Base-by-base conservation (phyloP, 2,888 invertebrate species). In the Smittia sp. region DNA sequence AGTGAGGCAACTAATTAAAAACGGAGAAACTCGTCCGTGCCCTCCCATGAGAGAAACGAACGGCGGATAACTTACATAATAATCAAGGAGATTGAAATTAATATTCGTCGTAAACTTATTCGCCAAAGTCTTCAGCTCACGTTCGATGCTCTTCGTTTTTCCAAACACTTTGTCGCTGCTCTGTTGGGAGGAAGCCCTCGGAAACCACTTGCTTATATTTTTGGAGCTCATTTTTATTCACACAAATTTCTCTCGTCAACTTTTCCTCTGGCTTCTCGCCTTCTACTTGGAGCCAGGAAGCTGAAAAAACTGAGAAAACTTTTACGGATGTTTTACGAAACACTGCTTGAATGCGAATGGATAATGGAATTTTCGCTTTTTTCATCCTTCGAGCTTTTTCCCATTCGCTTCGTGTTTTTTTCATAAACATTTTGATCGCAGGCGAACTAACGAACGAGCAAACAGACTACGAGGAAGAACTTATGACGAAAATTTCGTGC, bases 61-160 rank as follows among this genome's bases (percentile, higher is more conserved):
- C 9, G 18, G 6, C 3, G 3, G 18, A 38, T 22, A 38, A 62
- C 81, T 79, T 75, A 81, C 81, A 77, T 80, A 79, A 70, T 80
- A 81, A 76, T 79, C 80, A 20, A 79, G 79, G 32, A 81, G 79
- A 75, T 81, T 78, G 72, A 81, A 79, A 75, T 81, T 81, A 41
- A 81, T 80, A 78, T 81, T 80, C 74, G 80, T 80, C 73, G 80
- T 78, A 75, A 81, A 80, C 25, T 80, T 78, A 75, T 80, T 81
- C 20, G 80, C 80, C 67, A 81, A 78, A 69, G 79, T 77, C 6
- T 80, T 79, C 74, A 81, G 76, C 69, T 81, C 80, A 74, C 79
- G 76, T 75, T 80, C 80, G 74, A 81, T 76, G 75, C 79, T 79
- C 67, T 77, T 78, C 62, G 81, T 79, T 77, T 79, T 80, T 74